These are phyloP conservation scores for Anoncus sp. DNA, from an alignment of 2,888 invertebrate species.

Conservation along the genomic window DNA sequence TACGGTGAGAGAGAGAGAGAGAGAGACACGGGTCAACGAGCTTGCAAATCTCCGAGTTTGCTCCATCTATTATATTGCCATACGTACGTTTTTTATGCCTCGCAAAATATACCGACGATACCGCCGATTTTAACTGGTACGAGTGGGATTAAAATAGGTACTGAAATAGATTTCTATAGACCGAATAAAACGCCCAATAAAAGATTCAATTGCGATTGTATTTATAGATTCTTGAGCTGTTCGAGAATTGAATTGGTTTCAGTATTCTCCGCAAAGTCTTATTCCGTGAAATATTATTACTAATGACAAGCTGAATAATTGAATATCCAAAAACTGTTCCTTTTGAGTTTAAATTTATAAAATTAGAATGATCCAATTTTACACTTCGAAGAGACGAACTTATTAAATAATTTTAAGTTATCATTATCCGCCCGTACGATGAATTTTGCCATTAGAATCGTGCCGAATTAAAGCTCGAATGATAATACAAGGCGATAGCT, in stretches of 20 bases:
- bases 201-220: background rate
- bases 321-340: background rate
- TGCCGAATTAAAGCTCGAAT: no score
- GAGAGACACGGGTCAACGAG: constrained; percentile 57
- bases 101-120: constrained; percentile 1
- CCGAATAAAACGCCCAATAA: background rate
- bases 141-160: background rate
- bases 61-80: constrained; percentile 1
- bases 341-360: background rate
- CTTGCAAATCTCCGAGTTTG: constrained; percentile 36
- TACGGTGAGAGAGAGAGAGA: no score
- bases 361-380: background rate
- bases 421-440: no score
- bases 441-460: no score
- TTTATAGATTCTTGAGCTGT: no score
- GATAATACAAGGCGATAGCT: no score
- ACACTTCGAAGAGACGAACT: background rate
- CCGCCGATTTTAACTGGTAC: background rate
- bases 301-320: background rate
- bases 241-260: background rate
- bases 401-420: background rate
- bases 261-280: background rate
- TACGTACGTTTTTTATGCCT: constrained; percentile 8
- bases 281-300: background rate
- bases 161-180: background rate